phyloP scores from a whole-genome alignment of 2,888 invertebrate genomes.

The Spilarctia lutea region DNA sequence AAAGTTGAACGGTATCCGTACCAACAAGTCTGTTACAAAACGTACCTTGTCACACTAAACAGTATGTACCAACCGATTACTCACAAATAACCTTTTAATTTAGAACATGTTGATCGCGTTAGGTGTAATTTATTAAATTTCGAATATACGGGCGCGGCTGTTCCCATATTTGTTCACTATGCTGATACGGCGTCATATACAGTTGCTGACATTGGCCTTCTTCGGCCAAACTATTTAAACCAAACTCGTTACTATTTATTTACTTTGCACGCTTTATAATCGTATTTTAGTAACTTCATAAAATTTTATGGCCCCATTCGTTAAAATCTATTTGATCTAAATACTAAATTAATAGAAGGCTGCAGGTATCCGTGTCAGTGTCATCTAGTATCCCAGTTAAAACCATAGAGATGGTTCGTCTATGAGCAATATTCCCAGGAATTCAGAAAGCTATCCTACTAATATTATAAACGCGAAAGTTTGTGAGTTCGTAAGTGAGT shows the following conservation, averaged over 20 bases:
- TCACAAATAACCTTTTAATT: constrained; percentile 18
- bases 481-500: too few species aligned
- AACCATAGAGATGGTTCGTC: not conserved
- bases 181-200: constrained; percentile 37
- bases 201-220: constrained; percentile 68
- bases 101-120: constrained; percentile 28
- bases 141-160: constrained; percentile 57
- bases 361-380: not conserved
- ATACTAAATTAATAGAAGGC: not conserved
- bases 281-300: constrained; percentile 30
- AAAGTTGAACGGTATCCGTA: not conserved
- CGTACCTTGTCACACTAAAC: constrained; percentile 9
- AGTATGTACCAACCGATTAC: constrained; percentile 12
- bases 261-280: constrained; percentile 14
- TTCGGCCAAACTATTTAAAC: constrained; percentile 56
- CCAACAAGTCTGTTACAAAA: not conserved
- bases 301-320: constrained; percentile 28
- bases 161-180: constrained; percentile 49
- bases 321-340: not conserved
- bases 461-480: too few species aligned
- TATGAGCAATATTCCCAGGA: not conserved
- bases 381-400: not conserved
- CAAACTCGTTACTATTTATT: constrained; percentile 46
- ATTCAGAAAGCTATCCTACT: not conserved
- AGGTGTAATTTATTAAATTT: constrained; percentile 40